Evolutionary conservation across 2,888 invertebrate genomes (phyloP).

Genomic region (Hemithea aestivaria): DNA sequence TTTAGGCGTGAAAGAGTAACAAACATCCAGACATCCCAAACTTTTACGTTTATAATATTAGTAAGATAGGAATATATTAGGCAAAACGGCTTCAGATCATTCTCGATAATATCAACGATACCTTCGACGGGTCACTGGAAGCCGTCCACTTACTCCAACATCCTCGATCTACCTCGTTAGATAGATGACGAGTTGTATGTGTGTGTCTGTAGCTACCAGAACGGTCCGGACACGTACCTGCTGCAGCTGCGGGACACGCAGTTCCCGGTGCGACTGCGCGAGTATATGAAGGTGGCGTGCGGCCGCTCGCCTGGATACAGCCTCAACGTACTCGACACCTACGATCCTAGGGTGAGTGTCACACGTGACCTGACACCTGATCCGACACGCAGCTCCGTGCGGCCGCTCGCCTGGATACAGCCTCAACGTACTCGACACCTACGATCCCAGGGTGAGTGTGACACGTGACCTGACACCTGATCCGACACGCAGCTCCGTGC

Average conservation of each 20-base stretch:
- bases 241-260: slow-evolving; percentile 95
- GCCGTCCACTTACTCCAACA: too few species aligned
- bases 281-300: slow-evolving; percentile 96
- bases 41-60: too few species aligned
- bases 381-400: slow-evolving; percentile 94
- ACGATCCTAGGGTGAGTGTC: slow-evolving; percentile 86
- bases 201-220: slow-evolving; percentile 88
- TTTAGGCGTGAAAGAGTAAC: too few species aligned
- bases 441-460: slow-evolving; percentile 86
- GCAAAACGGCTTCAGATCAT: too few species aligned
- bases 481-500: slow-evolving; percentile 94
- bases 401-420: slow-evolving; percentile 85
- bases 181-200: background rate
- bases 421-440: slow-evolving; percentile 83
- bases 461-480: too few species aligned
- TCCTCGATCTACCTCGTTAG: too few species aligned
- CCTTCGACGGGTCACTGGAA: too few species aligned
- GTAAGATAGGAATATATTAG: too few species aligned
- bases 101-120: too few species aligned
- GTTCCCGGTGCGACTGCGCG: slow-evolving; percentile 95
- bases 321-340: slow-evolving; percentile 83
- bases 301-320: slow-evolving; percentile 85
- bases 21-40: too few species aligned
- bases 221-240: slow-evolving; percentile 97
- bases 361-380: too few species aligned